A percentile compares a stretch with the other conserved stretches of the same genome.
Conservation (phyloP, 2,888 invertebrate genomes). For the Phengaris alcon region DNA sequence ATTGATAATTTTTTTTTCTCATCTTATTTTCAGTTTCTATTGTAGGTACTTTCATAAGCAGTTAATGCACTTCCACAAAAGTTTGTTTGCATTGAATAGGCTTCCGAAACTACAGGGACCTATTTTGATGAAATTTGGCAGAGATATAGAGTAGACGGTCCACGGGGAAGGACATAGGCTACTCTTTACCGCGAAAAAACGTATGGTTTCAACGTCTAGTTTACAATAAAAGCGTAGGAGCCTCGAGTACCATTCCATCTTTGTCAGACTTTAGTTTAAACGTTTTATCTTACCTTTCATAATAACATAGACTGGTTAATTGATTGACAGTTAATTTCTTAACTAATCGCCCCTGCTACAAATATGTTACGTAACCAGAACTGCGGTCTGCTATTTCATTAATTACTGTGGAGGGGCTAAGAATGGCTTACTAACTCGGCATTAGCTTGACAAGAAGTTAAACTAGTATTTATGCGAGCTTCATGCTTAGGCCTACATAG, state of each 20-base stretch:
- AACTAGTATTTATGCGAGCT: not conserved
- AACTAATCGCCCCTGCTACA: conserved; percentile 21
- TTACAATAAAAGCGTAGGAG: not conserved
- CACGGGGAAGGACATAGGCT: too few relatives aligned
- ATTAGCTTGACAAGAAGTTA: conserved; percentile 19
- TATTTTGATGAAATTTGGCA: too few relatives aligned
- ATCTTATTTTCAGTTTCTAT: too few relatives aligned
- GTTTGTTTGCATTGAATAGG: too few relatives aligned
- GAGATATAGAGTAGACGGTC: too few relatives aligned
- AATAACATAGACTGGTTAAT: not conserved
- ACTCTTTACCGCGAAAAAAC: too few relatives aligned
- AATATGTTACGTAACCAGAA: not conserved
- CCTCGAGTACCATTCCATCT: not conserved
- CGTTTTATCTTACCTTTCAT: not conserved
- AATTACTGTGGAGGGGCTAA: conserved; percentile 22
- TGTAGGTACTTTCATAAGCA: too few relatives aligned
- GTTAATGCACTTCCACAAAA: too few relatives aligned
- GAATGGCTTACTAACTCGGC: not conserved
- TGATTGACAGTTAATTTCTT: conserved; percentile 26
- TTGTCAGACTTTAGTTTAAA: not conserved
- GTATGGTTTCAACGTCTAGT: too few relatives aligned
- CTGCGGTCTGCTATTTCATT: conserved; percentile 13
- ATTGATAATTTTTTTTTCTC: too few relatives aligned
- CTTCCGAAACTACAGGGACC: too few relatives aligned
- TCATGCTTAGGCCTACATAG: not conserved